These are phyloP conservation scores for Microtus oregoni DNA, from an alignment of 2,113 vertebrate species.

Conservation along the genomic window DNA sequence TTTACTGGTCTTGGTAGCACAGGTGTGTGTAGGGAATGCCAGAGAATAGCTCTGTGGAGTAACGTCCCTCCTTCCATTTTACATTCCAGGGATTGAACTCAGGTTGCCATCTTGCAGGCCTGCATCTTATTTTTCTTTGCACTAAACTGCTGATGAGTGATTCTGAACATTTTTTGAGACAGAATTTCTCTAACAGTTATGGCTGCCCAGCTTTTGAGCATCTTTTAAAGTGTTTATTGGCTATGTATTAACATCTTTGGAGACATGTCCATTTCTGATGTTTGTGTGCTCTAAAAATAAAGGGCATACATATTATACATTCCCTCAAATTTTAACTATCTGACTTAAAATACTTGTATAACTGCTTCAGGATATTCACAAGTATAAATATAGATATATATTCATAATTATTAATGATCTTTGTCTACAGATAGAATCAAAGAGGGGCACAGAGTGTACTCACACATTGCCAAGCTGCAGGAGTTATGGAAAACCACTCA, in stretches of 20 bases:
- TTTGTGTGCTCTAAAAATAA: conserved; percentile 57
- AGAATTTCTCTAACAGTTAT: not conserved
- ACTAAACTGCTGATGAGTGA: not conserved
- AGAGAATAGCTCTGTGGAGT: too few species aligned
- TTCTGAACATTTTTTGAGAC: not conserved
- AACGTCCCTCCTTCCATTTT: not conserved
- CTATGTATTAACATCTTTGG: not conserved
- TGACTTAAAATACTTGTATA: not conserved
- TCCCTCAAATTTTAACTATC: conserved; percentile 18
- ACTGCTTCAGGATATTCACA: not conserved
- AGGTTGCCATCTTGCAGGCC: not conserved
- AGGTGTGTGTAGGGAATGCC: not conserved
- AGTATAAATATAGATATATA: too few species aligned
- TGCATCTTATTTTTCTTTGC: not conserved
- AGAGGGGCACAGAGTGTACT: conserved; percentile 66
- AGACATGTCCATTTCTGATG: not conserved
- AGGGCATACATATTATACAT: not conserved
- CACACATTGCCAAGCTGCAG: conserved; percentile 54
- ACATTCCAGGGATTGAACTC: not conserved
- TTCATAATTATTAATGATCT: conserved; percentile 2
- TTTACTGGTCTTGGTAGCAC: not conserved
- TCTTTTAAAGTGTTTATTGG: not conserved
- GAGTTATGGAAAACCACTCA: conserved; percentile 76
- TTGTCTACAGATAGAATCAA: conserved; percentile 67
- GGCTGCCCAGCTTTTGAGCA: not conserved